A percentile compares a stretch with the other conserved stretches of the same genome.
Evolutionary conservation across 2,888 invertebrate genomes (phyloP).

Genomic region (Brenthis daphne): DNA sequence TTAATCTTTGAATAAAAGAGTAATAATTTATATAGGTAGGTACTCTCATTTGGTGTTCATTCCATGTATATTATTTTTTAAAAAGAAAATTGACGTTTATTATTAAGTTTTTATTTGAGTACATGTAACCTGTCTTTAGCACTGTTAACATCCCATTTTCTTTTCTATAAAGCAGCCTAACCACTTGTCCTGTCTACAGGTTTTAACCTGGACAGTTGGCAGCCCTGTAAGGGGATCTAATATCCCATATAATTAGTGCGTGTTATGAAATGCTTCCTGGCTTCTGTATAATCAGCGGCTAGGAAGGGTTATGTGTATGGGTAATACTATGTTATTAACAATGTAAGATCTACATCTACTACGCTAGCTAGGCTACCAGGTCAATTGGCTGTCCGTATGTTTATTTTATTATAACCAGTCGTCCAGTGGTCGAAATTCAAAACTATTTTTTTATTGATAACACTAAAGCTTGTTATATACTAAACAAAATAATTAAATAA

Average conservation of each 20-base stretch:
- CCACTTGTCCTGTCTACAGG: background rate
- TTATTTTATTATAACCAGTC: background rate
- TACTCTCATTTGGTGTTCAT: no score
- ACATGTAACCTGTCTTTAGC: no score
- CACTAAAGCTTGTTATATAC: no score
- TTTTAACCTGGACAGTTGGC: conserved; percentile 1
- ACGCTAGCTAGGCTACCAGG: conserved; percentile 16
- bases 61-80: no score
- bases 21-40: no score
- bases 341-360: conserved; percentile 27
- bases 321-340: conserved; percentile 33
- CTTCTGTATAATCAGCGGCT: conserved; percentile 39
- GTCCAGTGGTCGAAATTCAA: no score
- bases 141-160: no score
- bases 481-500: no score
- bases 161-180: background rate
- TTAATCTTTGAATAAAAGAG: no score
- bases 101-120: no score
- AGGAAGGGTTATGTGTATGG: conserved; percentile 32
- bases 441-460: no score
- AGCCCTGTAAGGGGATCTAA: conserved; percentile 28
- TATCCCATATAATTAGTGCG: conserved; percentile 37
- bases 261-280: conserved; percentile 40
- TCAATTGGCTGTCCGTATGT: conserved; percentile 4
- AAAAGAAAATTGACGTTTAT: no score